Percentiles rank a stretch among this genome's conserved stretches.
Conservation (phyloP, 2,888 invertebrate species). For the Metalampra italica region DNA sequence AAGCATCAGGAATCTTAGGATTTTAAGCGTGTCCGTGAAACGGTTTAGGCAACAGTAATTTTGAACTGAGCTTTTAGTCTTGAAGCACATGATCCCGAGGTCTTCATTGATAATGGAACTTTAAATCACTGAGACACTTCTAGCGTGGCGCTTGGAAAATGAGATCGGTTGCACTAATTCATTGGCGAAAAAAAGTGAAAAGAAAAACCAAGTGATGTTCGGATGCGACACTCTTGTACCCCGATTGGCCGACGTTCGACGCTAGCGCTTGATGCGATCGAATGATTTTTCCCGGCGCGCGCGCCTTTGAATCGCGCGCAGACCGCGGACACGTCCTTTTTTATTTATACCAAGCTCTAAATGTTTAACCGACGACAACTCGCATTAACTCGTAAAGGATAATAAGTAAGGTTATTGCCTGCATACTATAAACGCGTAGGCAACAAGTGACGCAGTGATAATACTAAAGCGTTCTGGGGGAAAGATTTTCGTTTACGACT, state of each 20-base stretch:
- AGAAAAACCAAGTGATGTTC: not conserved
- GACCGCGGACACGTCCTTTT: conserved; percentile 58
- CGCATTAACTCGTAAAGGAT: conserved; percentile 74
- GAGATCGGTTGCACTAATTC: not conserved
- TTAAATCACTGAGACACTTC: conserved; percentile 11
- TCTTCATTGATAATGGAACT: conserved; percentile 29
- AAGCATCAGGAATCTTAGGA: conserved; percentile 33
- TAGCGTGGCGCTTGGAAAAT: not conserved
- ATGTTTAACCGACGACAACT: conserved; percentile 67
- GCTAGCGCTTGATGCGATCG: conserved; percentile 52
- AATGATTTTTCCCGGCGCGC: conserved; percentile 65
- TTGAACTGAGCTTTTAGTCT: conserved; percentile 28
- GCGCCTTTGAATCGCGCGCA: conserved; percentile 49
- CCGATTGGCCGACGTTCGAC: conserved; percentile 59
- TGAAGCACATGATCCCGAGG: conserved; percentile 40
- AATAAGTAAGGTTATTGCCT: conserved; percentile 71
- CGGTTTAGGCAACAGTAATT: conserved; percentile 29
- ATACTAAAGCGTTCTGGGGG: conserved; percentile 50
- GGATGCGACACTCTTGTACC: conserved; percentile 40
- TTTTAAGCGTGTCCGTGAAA: conserved; percentile 34
- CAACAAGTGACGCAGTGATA: conserved; percentile 50
- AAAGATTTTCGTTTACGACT: conserved; percentile 72
- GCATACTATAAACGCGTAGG: conserved; percentile 44
- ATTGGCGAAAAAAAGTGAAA: not conserved
- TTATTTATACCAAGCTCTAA: conserved; percentile 69